Evolutionary conservation across 37 sponge, comb jelly and placozoan genomes (phyloP).

Genomic region (Beroe forskalii): DNA sequence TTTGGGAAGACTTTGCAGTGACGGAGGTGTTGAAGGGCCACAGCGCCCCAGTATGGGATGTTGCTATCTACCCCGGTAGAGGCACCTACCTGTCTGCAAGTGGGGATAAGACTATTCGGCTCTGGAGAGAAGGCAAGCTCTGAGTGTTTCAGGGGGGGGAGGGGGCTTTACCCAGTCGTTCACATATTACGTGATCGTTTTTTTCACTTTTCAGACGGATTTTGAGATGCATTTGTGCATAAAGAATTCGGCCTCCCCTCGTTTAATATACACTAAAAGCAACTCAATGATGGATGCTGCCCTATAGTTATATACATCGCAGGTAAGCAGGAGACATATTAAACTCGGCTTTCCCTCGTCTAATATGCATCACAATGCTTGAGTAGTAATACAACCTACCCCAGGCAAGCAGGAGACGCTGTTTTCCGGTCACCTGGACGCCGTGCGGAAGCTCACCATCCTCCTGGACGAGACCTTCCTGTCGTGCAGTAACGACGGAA

Average conservation of each 20-base stretch:
- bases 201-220: too few relatives aligned
- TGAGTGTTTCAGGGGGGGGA: background rate
- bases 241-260: too few relatives aligned
- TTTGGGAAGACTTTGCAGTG: constrained; percentile 2
- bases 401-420: constrained; percentile 48
- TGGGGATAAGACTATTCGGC: constrained; percentile 41
- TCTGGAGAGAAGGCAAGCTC: constrained; percentile 41
- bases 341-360: too few relatives aligned
- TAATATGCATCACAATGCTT: too few relatives aligned
- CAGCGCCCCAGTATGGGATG: constrained; percentile 57
- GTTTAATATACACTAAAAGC: too few relatives aligned
- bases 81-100: constrained; percentile 53
- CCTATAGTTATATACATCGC: too few relatives aligned
- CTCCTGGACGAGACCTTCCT: constrained; percentile 29
- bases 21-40: constrained; percentile 57
- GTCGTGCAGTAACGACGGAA: constrained; percentile 52
- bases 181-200: too few relatives aligned
- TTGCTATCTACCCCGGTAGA: constrained; percentile 31
- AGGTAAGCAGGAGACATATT: too few relatives aligned
- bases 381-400: too few relatives aligned
- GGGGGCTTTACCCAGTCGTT: too few relatives aligned
- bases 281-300: too few relatives aligned
- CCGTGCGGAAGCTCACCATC: constrained; percentile 20
- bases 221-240: too few relatives aligned
- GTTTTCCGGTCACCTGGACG: constrained; percentile 5